These are phyloP conservation scores for Eristalinus sepulchralis DNA, from an alignment of 2,888 invertebrate species.

Conservation along the genomic window DNA sequence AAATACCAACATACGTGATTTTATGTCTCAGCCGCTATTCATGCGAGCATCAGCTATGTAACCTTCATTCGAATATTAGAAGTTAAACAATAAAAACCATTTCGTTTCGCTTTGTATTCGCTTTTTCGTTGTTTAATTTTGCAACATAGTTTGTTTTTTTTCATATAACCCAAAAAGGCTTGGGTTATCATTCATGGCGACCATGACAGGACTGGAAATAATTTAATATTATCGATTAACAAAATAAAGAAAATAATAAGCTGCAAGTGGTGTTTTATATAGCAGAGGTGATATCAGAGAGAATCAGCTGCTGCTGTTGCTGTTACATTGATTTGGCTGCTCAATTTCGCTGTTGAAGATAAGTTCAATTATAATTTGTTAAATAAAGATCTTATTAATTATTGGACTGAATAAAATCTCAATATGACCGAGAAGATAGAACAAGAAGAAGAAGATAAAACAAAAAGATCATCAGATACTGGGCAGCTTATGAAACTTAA, in stretches of 20 bases:
- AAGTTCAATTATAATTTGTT: no score
- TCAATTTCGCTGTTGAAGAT: no score
- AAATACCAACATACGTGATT: no score
- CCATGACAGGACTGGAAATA: background rate
- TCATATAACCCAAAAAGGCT: background rate
- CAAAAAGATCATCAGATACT: background rate
- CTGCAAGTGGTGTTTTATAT: background rate
- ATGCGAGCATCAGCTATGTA: background rate
- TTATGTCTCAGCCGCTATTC: background rate
- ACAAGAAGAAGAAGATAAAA: no score
- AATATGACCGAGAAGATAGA: background rate
- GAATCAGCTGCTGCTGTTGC: background rate
- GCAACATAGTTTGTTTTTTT: background rate
- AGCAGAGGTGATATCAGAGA: background rate
- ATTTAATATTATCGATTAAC: background rate
- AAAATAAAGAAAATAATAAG: background rate
- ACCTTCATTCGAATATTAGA: background rate
- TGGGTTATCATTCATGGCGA: background rate
- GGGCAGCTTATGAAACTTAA: background rate
- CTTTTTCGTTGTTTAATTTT: background rate
- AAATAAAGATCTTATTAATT: no score
- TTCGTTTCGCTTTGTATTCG: background rate
- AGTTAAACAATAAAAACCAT: background rate
- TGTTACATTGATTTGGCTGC: no score
- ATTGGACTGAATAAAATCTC: background rate